These are phyloP conservation scores for Sebastes nivosus DNA, from an alignment of 2,797 vertebrate species.

Conservation along the genomic window DNA sequence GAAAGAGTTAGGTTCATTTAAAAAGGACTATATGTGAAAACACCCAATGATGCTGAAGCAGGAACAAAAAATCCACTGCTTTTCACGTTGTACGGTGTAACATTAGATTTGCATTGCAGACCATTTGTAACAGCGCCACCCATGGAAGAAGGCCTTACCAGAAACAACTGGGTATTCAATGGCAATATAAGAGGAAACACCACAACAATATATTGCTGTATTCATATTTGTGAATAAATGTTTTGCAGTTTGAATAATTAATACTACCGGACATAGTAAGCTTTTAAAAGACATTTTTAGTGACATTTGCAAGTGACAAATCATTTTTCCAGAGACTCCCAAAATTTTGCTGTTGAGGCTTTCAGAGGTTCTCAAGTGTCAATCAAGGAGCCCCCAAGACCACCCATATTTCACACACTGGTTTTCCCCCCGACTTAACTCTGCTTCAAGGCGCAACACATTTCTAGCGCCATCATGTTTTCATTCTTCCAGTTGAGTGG, in stretches of 20 bases:
- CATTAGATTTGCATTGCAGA: not conserved
- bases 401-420: not conserved
- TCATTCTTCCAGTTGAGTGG: slow-evolving; percentile 4
- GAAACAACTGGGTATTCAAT: not conserved
- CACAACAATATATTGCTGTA: too few species aligned
- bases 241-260: not conserved
- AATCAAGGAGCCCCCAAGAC: not conserved
- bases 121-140: not conserved
- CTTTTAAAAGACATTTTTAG: not conserved
- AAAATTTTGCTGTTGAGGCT: too few species aligned
- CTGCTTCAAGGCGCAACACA: slow-evolving; percentile 6
- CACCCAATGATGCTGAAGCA: not conserved
- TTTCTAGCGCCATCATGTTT: slow-evolving; percentile 18
- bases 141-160: not conserved
- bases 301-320: too few species aligned
- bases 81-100: not conserved
- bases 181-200: too few species aligned
- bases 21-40: too few species aligned
- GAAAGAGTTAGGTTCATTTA: too few species aligned
- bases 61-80: not conserved
- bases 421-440: not conserved
- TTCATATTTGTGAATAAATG: not conserved
- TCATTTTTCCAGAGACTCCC: too few species aligned
- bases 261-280: not conserved
- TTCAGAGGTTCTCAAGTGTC: too few species aligned